Evolutionary conservation across 2,797 vertebrate genomes (phyloP), one percentile per base, ranked within the genome.

Genomic region (Parauchenoglanis punctatus): DNA sequence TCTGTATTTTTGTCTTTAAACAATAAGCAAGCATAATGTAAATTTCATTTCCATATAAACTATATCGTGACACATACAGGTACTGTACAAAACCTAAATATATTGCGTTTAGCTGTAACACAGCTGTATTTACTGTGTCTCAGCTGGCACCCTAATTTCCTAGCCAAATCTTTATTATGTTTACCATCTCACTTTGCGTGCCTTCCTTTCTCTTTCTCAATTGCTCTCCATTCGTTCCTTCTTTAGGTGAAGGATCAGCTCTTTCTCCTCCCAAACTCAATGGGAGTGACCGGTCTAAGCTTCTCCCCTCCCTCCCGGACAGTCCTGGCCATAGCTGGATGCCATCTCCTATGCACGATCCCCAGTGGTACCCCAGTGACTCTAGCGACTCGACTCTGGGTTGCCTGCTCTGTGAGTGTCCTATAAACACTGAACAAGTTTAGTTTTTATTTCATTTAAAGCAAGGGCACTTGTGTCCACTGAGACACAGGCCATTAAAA

Each of bases 311-410:
- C 56, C 97, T 98, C 0, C 96, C 97, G 0, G 95, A 95, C 91
- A 99, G 97, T 91, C 98, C 98, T 25, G 97, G 97, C 75, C 95
- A 97, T 88, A 97, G 96, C 89, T 99, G 99, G 99, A 99, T 99
- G 86, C 97, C 98, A 0, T 99, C 98, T 4, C 99, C 99, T n/a
- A 97, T 96, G 88, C 99, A 99, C 0, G 99, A 99, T 93, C 98
- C 99, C 7, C 98, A 99, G 95, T 99, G 99, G 99, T 99, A 98
- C 92, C 98, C 98, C 92, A 99, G 95, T 0, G 98, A 99, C 93
- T 99, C 98, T 11, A 97, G 97, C 0, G 99, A 99, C 92, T 99
- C 98, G 0, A 97, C 97, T 0, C 96, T 99, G 86, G 97, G 98
- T 92, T 99, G 98, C 92, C 96, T 99, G 86, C 97, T 99, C 46